phyloP scores from a whole-genome alignment of 2,888 invertebrate genomes.

The Amphimallon solstitiale region DNA sequence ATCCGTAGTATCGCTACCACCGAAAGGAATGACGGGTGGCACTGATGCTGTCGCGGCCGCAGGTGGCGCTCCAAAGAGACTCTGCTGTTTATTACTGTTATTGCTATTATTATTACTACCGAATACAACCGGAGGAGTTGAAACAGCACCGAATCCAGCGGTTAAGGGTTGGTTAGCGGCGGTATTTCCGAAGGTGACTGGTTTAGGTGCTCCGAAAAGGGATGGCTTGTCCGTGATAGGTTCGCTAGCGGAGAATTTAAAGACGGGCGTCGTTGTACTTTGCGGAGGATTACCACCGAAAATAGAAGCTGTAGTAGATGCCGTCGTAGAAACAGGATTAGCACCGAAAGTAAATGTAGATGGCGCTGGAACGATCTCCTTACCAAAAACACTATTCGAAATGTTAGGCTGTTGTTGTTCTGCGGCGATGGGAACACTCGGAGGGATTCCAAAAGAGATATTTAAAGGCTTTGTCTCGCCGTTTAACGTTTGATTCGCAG shows the following conservation, averaged over 20 bases:
- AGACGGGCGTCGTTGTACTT: conserved; percentile 20
- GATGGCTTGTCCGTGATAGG: background rate
- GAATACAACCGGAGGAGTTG: background rate
- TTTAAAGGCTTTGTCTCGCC: background rate
- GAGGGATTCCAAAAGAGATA: background rate
- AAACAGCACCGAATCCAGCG: conserved; percentile 8
- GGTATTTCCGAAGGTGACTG: background rate
- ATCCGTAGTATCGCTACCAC: conserved; percentile 24
- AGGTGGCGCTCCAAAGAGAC: conserved; percentile 44
- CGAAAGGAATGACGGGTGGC: background rate
- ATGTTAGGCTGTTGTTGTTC: background rate
- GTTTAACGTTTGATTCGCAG: background rate
- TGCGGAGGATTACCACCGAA: conserved; percentile 16
- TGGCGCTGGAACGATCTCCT: background rate
- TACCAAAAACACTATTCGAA: background rate
- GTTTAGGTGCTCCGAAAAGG: conserved; percentile 13
- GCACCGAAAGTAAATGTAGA: conserved; percentile 31
- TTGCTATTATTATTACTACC: too few relatives aligned
- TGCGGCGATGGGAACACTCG: background rate
- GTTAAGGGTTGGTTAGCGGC: background rate
- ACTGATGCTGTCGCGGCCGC: background rate
- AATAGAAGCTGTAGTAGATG: conserved; percentile 17
- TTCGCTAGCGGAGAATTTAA: conserved; percentile 38
- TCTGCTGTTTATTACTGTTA: conserved; percentile 27
- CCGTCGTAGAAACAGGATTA: background rate